Evolutionary conservation across 2,113 vertebrate species (phyloP).

Genomic region (Fulica atra): DNA sequence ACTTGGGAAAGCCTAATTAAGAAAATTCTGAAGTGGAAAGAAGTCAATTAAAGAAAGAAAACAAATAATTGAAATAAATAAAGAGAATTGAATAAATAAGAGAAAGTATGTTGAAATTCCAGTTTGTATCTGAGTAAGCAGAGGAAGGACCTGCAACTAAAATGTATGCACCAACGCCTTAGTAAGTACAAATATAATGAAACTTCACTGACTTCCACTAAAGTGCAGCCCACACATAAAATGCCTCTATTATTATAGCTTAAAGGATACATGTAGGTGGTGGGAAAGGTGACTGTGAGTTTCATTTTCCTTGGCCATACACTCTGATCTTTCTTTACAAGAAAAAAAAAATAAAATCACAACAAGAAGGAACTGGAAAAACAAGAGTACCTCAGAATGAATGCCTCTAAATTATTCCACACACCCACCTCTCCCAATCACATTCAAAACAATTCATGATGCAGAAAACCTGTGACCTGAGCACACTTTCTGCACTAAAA

Average conservation of each 20-base stretch:
- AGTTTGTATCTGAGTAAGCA: not conserved
- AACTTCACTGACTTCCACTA: not conserved
- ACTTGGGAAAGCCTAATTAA: not conserved
- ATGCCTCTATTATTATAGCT: constrained; percentile 14
- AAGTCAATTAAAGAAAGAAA: not conserved
- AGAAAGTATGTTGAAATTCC: not conserved
- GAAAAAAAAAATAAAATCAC: not conserved
- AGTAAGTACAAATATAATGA: not conserved
- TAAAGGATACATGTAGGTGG: constrained; percentile 9
- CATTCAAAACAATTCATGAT: constrained; percentile 21
- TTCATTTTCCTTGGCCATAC: constrained; percentile 33
- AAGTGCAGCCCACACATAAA: constrained; percentile 16
- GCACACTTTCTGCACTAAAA: not conserved
- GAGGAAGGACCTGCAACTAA: not conserved
- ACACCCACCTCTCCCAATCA: constrained; percentile 2
- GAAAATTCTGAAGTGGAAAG: not conserved
- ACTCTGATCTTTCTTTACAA: constrained; percentile 20
- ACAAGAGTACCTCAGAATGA: not conserved
- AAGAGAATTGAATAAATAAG: too few relatives aligned
- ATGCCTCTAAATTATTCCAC: constrained; percentile 19
- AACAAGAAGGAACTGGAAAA: constrained; percentile 12
- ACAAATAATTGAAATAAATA: not conserved
- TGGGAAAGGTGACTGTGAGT: constrained; percentile 13
- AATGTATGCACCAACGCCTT: not conserved
- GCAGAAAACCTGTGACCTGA: constrained; percentile 22